Base-by-base conservation (phyloP, 2,888 invertebrate species). In the Byasa hedistus region DNA sequence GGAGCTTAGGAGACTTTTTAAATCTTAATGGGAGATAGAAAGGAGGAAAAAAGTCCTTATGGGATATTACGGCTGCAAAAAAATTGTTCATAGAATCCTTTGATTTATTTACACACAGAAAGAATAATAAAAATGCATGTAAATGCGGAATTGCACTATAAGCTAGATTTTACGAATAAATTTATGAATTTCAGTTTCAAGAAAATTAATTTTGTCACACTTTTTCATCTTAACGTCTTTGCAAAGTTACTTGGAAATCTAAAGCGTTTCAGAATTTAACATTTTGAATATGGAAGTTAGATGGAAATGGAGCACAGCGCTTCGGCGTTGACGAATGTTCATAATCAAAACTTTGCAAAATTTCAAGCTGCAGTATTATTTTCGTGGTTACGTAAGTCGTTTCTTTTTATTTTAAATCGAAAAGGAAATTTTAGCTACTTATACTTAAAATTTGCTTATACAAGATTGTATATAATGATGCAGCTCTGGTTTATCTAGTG, bases 291-390 rank as follows among this genome's bases (percentile, higher is more conserved):
- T 57, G 65, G 52, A 61, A 66, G 61, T 61, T 57, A 61, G 61
- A 66, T 66, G 65, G 57, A 66, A 66, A 66, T 52, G 65, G 65
- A 66, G 57, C 65, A 24, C 61, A 57, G 65, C 65, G 51, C 24
- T 57, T 61, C 36, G 39, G 75, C 79, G 78, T 84, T 87, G 85
- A 88, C 86, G 84, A 87, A 89, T 89, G 86, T 85, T 84, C 84
- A 85, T 84, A 87, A 88, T 89, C 87, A 88, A 86, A 89, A 89
- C 87, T 89, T 89, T 78, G 83, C 76, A 82, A 82, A 89, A 87
- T 88, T 88, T 88, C 85, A 87, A 82, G 85, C 85, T 81, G 76
- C 80, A 83, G 85, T 58, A 61, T 60, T 60, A n/a, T 52, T n/a
- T 22, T n/a, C 19, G 4, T 15, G 22, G 52, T 23, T 54, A 54